Base-by-base conservation (phyloP, 2,113 vertebrate species). In the Bubo bubo region DNA sequence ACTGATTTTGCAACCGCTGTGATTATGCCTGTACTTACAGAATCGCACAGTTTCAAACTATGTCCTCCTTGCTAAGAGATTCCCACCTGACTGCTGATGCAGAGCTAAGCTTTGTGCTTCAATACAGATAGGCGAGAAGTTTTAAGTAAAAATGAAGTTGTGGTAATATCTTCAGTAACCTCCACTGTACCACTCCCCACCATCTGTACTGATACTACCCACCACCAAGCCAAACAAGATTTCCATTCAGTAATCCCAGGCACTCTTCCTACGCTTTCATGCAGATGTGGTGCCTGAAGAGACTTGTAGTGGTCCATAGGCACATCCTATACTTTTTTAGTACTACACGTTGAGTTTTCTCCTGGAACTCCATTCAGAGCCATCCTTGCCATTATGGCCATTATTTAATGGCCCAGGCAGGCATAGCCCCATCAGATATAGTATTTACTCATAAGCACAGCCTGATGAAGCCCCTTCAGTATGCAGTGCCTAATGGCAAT, bases 381-480 rank as follows among this genome's bases (percentile, higher is more conserved):
- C 16, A 47, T 76, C 62, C 45, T 60, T 88, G 52, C 24, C 0
- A 0, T 72, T 67, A 41, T 1, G 16, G 43, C 24, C 45, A 47
- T 47, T 62, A 11, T 55, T 39, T 17, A 63, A 59, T 0, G 0
- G 19, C 14, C n/a, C 60, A 74, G 37, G 20, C 35, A 72, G 59
- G 39, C 39, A 59, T 3, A 10, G 24, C 34, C 12, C 32, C 32
- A 68, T 49, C 63, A 73, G 55, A 52, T 35, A 37, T 0, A 64
- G 34, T 26, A 45, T 72, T 71, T 76, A 43, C 28, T 58, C 62
- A 16, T 53, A 45, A 45, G n/a, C 37, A 28, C 7, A 70, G 27
- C 28, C 70, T 70, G 79, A n/a, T 62, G 35, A 83, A 89, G 45
- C 6, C 53, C 49, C 53, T 91, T 70, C 1, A 4, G 34, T 35